Percentiles rank a stretch among this genome's conserved stretches.
These are phyloP conservation scores for Cassiopea xamachana DNA, from an alignment of 30 jellyfish, hydroid and myxozoan genomes.

Conservation along the genomic window DNA sequence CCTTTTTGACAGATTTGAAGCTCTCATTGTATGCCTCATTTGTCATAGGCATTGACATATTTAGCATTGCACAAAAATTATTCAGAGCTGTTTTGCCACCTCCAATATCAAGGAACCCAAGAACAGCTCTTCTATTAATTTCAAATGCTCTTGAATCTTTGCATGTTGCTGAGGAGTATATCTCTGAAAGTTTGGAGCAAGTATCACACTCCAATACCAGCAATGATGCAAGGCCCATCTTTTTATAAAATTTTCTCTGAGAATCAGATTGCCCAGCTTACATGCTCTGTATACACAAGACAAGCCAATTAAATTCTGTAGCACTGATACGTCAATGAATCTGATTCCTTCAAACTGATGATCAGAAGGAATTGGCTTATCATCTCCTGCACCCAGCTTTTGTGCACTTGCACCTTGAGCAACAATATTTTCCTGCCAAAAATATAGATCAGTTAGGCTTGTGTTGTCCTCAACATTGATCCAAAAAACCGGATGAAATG, in stretches of 20 bases:
- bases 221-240: slow-evolving; percentile 62
- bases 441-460: too few relatives aligned
- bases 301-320: background rate
- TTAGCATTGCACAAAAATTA: slow-evolving; percentile 36
- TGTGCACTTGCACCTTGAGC: background rate
- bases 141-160: slow-evolving; percentile 28
- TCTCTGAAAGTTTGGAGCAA: slow-evolving; percentile 32
- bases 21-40: slow-evolving; percentile 42
- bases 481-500: too few relatives aligned
- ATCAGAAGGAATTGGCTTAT: background rate
- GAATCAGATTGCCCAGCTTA: slow-evolving; percentile 26
- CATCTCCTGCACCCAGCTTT: background rate
- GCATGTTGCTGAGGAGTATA: slow-evolving; percentile 41
- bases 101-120: slow-evolving; percentile 47
- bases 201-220: slow-evolving; percentile 41
- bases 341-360: background rate
- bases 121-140: background rate
- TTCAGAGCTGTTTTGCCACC: slow-evolving; percentile 51
- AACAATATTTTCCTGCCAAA: background rate
- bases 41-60: slow-evolving; percentile 57
- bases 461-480: too few relatives aligned
- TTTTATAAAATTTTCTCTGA: slow-evolving; percentile 27
- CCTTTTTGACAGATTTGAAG: slow-evolving; percentile 28
- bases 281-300: slow-evolving; percentile 32
- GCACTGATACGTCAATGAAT: background rate